Evolutionary conservation across 2,888 invertebrate genomes (phyloP).

Genomic region (Pardosa pseudoannulata): DNA sequence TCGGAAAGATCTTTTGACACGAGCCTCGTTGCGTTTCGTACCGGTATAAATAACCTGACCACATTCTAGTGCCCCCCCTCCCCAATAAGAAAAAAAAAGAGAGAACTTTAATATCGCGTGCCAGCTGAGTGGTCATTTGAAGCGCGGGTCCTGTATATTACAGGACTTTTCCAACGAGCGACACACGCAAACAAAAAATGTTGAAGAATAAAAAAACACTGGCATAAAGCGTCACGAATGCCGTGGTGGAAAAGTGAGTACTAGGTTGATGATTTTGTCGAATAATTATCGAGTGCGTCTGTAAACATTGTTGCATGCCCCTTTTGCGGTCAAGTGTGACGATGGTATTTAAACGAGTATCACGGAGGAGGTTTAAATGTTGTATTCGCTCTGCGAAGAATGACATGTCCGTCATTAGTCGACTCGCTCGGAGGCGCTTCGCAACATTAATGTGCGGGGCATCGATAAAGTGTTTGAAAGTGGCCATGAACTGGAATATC

Average conservation of each 20-base stretch:
- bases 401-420: too few relatives aligned
- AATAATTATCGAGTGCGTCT: conserved; percentile 11
- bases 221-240: not conserved
- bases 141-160: not conserved
- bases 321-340: not conserved
- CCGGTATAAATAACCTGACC: not conserved
- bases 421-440: too few relatives aligned
- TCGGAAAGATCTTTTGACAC: not conserved
- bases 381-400: too few relatives aligned
- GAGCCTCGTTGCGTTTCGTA: not conserved
- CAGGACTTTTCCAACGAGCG: not conserved
- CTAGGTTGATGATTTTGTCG: not conserved
- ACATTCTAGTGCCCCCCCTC: not conserved
- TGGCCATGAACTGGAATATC: too few relatives aligned
- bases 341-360: not conserved
- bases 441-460: too few relatives aligned
- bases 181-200: not conserved
- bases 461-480: too few relatives aligned
- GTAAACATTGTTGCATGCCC: conserved; percentile 7
- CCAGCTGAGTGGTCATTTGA: not conserved
- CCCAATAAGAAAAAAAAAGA: not conserved
- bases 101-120: not conserved
- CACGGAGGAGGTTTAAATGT: too few relatives aligned
- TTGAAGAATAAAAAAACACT: too few relatives aligned
- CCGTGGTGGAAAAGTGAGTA: not conserved